Evolutionary conservation across 2,113 vertebrate genomes (phyloP), one percentile per base, ranked within the genome.

Genomic region (Nettapus auritus): DNA sequence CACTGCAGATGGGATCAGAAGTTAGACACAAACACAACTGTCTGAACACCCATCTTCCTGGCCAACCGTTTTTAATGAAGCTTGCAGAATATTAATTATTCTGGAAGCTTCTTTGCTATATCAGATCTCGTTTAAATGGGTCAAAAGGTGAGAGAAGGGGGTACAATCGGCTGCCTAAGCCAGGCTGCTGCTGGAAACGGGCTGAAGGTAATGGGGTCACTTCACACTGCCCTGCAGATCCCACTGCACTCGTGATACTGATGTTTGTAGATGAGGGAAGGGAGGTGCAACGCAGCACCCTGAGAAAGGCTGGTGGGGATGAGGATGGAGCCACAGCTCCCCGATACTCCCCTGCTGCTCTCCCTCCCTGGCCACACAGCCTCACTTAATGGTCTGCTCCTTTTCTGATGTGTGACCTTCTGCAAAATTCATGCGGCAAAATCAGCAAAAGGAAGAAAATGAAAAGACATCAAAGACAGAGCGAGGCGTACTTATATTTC

Each of bases 401-500:
- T 64, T 77, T 73, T 80, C 63, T 86, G 53, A 87, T 88, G 52
- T 21, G 53, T 18, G 46, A 86, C 68, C 64, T 91, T 4, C 14
- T 81, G 64, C 38, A 93, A 91, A 89, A 96, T 74, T 94, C 50
- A 89, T 36, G 33, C 46, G 36, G 64, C 50, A 97, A 69, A 50
- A 82, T 46, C 91, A 66, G 50, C 62, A 74, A 77, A 91, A 77
- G 78, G 60, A 96, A 88, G 46, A 88, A 66, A 89, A 53, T 91
- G 63, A 88, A 88, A 89, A 77, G 75, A 85, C 70, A 83, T 80
- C 62, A 93, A 90, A 96, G 77, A 70, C 19, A 76, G 48, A 70
- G 42, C 31, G 85, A 91, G 59, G 36, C 78, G 82, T 82, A 95
- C 84, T 94, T 92, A 63, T 85, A 77, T 93, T 91, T 95, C 90